Conservation (phyloP, 2,113 vertebrate species). For the Serilophus lunatus region DNA sequence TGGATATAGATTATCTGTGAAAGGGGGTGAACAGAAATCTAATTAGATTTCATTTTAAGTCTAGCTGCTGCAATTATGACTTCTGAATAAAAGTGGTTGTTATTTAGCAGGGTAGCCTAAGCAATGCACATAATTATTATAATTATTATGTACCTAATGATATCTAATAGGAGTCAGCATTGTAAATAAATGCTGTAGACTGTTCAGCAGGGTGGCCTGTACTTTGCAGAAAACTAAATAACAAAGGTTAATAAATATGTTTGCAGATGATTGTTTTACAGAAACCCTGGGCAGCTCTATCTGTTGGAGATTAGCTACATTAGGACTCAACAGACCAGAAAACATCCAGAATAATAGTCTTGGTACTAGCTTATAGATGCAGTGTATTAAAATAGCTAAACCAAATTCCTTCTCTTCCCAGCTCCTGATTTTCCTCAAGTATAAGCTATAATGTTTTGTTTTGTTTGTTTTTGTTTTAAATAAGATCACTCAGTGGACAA, state of each 20-base stretch:
- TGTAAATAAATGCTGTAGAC: conserved; percentile 63
- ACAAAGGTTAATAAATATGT: conserved; percentile 56
- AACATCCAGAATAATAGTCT: conserved; percentile 52
- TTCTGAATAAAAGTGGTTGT: conserved; percentile 78
- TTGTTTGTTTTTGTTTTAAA: neutral
- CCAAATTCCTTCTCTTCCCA: neutral
- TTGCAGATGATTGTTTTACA: conserved; percentile 58
- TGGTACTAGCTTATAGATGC: conserved; percentile 10
- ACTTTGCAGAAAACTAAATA: conserved; percentile 59
- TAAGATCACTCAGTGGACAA: neutral
- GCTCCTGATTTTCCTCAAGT: neutral
- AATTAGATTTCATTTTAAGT: conserved; percentile 82
- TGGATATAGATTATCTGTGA: conserved; percentile 8
- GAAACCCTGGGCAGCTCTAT: conserved; percentile 53
- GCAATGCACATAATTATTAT: conserved; percentile 80
- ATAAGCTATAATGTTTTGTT: neutral
- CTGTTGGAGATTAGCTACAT: conserved; percentile 59
- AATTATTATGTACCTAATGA: conserved; percentile 83
- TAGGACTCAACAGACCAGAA: conserved; percentile 57
- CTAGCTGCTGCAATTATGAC: conserved; percentile 77
- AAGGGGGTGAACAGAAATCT: conserved; percentile 63
- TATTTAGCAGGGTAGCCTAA: conserved; percentile 80
- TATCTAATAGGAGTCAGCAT: conserved; percentile 74
- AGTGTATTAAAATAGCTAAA: neutral
- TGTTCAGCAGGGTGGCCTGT: conserved; percentile 71